Conservation (phyloP, 1,140 invertebrate genomes). For the Drosophila fuyamai region DNA sequence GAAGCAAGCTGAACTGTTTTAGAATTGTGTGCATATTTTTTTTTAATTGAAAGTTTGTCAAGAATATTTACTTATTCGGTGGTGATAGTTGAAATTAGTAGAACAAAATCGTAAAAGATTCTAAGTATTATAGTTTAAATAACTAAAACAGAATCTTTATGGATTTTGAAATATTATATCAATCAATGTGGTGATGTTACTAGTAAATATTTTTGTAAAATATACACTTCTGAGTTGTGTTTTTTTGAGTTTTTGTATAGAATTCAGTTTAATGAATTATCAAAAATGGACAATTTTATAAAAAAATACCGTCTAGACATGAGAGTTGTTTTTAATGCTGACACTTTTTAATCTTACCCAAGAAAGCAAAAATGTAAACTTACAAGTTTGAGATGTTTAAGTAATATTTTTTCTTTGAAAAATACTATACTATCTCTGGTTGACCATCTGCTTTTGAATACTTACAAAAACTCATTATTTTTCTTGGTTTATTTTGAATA, state of each 20-base stretch:
- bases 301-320: too few relatives aligned
- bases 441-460: neutral
- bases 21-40: too few relatives aligned
- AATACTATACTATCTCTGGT: too few relatives aligned
- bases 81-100: neutral
- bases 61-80: neutral
- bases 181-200: neutral
- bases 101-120: neutral
- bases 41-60: neutral
- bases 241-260: neutral
- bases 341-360: too few relatives aligned
- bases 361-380: too few relatives aligned
- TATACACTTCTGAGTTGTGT: neutral
- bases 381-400: too few relatives aligned
- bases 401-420: too few relatives aligned
- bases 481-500: neutral
- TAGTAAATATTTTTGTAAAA: neutral
- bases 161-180: slow-evolving; percentile 5
- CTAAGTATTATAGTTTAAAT: slow-evolving; percentile 1
- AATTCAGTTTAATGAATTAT: neutral
- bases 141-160: neutral
- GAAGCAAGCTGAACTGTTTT: too few relatives aligned
- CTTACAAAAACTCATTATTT: neutral
- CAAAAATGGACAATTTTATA: too few relatives aligned
- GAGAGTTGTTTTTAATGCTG: too few relatives aligned